These are phyloP conservation scores for Zoanthus solanderi DNA, from an alignment of 92 coral and sea anemone genomes.

Conservation along the genomic window DNA sequence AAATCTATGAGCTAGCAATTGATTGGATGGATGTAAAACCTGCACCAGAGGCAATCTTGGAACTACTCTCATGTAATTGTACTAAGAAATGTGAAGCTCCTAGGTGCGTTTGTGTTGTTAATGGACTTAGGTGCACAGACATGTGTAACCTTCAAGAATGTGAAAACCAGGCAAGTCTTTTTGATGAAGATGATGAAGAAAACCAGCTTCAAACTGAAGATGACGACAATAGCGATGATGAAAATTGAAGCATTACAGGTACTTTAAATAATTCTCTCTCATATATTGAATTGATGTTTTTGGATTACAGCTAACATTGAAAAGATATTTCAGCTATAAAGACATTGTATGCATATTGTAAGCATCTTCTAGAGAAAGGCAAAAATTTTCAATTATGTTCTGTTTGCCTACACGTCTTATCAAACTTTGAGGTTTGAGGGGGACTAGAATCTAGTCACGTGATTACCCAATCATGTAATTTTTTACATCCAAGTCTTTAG, in stretches of 20 bases:
- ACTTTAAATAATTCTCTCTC: conserved; percentile 1
- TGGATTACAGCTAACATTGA: neutral
- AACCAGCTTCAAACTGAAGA: conserved; percentile 3
- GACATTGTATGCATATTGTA: neutral
- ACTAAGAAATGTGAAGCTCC: neutral
- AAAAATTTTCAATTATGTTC: neutral
- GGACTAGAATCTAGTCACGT: conserved; percentile 1
- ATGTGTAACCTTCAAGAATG: conserved; percentile 11
- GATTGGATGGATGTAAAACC: conserved; percentile 39
- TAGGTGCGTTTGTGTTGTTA: neutral
- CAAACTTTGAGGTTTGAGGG: conserved; percentile 4
- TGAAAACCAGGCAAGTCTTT: neutral
- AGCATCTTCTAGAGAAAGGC: neutral
- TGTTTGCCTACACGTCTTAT: conserved; percentile 1
- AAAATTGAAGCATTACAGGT: conserved; percentile 2
- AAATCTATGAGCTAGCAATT: conserved; percentile 14
- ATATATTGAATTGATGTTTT: conserved; percentile 1
- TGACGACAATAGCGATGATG: conserved; percentile 4
- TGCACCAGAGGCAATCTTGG: conserved; percentile 42
- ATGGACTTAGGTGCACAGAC: conserved; percentile 35
- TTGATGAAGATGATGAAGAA: conserved; percentile 2
- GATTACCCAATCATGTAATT: neutral
- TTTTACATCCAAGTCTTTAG: neutral
- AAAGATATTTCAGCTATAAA: neutral
- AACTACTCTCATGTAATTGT: conserved; percentile 17